phyloP scores from a whole-genome alignment of 2,888 invertebrate species.

The Aporophyla nigra region DNA sequence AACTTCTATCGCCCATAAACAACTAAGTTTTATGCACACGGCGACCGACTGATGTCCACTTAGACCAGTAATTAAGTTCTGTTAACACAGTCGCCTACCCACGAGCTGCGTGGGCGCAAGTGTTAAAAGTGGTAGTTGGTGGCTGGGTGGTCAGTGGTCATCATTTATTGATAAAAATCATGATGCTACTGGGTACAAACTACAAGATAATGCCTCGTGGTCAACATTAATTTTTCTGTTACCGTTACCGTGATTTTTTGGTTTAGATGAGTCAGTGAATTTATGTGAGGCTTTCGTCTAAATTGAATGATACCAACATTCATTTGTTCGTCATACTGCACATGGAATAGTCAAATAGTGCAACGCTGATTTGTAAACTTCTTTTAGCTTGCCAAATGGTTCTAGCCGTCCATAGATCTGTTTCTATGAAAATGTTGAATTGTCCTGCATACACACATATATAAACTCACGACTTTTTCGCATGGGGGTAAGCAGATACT shows the following conservation, averaged over 20 bases:
- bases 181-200: slow-evolving; percentile 21
- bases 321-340: neutral
- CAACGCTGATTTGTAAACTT: neutral
- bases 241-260: neutral
- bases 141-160: slow-evolving; percentile 41
- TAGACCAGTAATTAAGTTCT: slow-evolving; percentile 53
- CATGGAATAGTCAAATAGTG: neutral
- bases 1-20: slow-evolving; percentile 44
- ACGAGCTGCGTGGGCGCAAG: slow-evolving; percentile 42
- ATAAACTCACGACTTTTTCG: no score
- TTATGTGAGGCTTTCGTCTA: neutral
- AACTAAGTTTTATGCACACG: slow-evolving; percentile 48
- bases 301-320: neutral
- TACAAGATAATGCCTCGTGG: neutral
- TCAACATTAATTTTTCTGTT: neutral
- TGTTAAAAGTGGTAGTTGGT: slow-evolving; percentile 23
- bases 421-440: no score
- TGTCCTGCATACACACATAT: no score
- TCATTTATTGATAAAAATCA: slow-evolving; percentile 35
- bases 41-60: slow-evolving; percentile 37
- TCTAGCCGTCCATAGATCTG: neutral
- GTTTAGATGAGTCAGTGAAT: neutral
- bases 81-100: slow-evolving; percentile 36
- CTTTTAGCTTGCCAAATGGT: neutral
- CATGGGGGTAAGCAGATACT: no score